phyloP scores from a whole-genome alignment of 2,888 invertebrate genomes.

The Amitus sp. region DNA sequence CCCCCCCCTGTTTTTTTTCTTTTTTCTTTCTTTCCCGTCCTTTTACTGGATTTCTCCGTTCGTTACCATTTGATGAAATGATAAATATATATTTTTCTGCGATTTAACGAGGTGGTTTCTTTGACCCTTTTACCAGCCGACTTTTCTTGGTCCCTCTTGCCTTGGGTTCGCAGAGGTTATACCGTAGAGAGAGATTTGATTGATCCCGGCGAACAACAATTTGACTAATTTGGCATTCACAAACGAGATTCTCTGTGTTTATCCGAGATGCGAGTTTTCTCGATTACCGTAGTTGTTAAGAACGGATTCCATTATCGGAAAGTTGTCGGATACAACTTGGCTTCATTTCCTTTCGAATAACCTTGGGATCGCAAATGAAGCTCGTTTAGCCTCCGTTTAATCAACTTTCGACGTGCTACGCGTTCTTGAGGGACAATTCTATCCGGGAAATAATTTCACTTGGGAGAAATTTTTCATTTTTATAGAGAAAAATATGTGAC shows the following conservation, averaged over 20 bases:
- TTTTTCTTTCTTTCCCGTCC: too few relatives aligned
- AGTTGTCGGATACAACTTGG: neutral
- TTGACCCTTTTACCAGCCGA: conserved; percentile 29
- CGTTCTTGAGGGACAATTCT: too few relatives aligned
- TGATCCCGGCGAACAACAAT: neutral
- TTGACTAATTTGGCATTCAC: conserved; percentile 1
- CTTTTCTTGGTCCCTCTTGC: conserved; percentile 11
- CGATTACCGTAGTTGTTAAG: too few relatives aligned
- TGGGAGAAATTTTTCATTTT: too few relatives aligned
- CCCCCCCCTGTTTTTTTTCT: too few relatives aligned
- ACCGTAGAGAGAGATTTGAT: neutral
- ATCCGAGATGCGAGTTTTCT: too few relatives aligned
- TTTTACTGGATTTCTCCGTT: conserved; percentile 26
- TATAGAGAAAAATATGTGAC: too few relatives aligned
- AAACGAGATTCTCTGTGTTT: neutral
- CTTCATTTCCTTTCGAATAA: neutral
- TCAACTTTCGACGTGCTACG: too few relatives aligned
- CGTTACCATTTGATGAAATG: conserved; percentile 29
- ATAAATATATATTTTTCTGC: conserved; percentile 35
- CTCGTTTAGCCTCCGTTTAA: too few relatives aligned
- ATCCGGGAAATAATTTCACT: too few relatives aligned
- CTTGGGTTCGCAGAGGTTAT: neutral
- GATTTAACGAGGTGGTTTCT: conserved; percentile 29
- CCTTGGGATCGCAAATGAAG: too few relatives aligned
- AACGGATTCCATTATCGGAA: neutral